These are phyloP conservation scores for Siderastrea radians DNA, from an alignment of 92 coral and sea anemone genomes.

Conservation along the genomic window DNA sequence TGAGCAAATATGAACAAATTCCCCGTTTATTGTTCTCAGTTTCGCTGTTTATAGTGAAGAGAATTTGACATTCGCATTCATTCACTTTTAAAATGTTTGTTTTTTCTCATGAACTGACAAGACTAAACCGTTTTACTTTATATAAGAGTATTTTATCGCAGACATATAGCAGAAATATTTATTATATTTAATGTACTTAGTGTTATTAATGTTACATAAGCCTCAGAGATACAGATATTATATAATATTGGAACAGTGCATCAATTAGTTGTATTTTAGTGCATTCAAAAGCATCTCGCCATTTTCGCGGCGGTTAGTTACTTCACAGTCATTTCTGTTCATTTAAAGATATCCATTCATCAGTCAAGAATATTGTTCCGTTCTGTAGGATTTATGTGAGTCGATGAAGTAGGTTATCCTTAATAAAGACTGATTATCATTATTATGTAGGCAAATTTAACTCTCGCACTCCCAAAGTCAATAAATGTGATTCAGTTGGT, in stretches of 20 bases:
- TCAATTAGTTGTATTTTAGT: neutral
- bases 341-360: neutral
- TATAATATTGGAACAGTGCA: neutral
- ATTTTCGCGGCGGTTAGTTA: neutral
- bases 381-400: neutral
- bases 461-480: neutral
- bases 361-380: neutral
- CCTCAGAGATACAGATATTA: neutral
- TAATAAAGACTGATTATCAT: no score
- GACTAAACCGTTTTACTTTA: conserved; percentile 13
- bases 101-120: neutral
- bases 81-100: conserved; percentile 1
- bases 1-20: neutral
- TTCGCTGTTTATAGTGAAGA: neutral
- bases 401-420: no score
- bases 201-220: conserved; percentile 19
- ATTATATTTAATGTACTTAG: conserved; percentile 23
- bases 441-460: neutral
- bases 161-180: conserved; percentile 4
- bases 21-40: neutral
- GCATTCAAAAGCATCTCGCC: neutral
- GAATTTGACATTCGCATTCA: neutral
- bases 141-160: conserved; percentile 20
- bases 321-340: neutral
- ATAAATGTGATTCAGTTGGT: no score